A percentile compares a stretch with the other conserved stretches of the same genome.
phyloP scores from a whole-genome alignment of 2,113 vertebrate genomes.

The Tautogolabrus adspersus region DNA sequence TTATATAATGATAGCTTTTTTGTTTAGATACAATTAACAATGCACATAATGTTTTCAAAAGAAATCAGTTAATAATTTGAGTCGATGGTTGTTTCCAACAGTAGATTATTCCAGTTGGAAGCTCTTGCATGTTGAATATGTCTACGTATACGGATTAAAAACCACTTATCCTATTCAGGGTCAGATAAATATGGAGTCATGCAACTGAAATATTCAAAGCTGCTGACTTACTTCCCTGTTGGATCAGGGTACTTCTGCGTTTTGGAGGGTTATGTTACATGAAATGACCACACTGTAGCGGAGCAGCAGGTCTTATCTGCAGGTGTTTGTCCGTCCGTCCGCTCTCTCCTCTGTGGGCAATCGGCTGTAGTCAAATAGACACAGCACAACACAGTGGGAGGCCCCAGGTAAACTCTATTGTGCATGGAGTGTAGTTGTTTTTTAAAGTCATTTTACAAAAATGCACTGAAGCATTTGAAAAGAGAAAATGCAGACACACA shows the following conservation, averaged over 20 bases:
- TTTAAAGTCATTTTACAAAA: neutral
- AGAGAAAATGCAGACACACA: neutral
- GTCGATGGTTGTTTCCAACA: neutral
- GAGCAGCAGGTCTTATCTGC: slow-evolving; percentile 56
- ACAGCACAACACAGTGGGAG: slow-evolving; percentile 22
- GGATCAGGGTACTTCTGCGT: slow-evolving; percentile 31
- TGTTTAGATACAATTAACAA: too few relatives aligned
- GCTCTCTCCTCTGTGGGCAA: slow-evolving; percentile 31
- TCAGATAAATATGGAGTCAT: neutral
- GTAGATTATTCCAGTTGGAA: neutral
- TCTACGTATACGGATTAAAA: neutral
- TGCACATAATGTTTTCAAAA: too few relatives aligned
- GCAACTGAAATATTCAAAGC: slow-evolving; percentile 1
- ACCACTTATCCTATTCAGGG: neutral
- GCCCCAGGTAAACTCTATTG: slow-evolving; percentile 17
- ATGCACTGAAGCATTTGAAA: slow-evolving; percentile 3
- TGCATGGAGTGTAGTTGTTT: neutral
- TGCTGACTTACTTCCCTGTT: slow-evolving; percentile 11
- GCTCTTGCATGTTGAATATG: too few relatives aligned
- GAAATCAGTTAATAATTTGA: too few relatives aligned
- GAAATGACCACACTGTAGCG: slow-evolving; percentile 7
- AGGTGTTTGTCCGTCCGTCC: slow-evolving; percentile 34
- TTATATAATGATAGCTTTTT: too few relatives aligned
- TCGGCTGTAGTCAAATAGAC: slow-evolving; percentile 61
- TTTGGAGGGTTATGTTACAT: slow-evolving; percentile 5